Conservation (phyloP, 2,113 vertebrate species). For the Hiodon alosoides region DNA sequence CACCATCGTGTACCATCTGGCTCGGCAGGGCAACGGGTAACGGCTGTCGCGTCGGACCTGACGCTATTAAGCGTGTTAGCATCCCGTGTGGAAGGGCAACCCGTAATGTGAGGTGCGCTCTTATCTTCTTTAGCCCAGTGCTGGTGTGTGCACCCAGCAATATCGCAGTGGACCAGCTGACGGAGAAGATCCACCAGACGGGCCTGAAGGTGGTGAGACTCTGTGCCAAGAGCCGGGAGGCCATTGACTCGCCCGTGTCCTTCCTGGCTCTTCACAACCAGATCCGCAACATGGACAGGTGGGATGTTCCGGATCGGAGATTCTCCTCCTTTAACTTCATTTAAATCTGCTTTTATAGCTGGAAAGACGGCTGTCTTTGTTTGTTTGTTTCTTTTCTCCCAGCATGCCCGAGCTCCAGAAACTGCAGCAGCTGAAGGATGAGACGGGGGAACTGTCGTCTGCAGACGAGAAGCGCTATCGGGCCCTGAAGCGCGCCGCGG, state of each 20-base stretch:
- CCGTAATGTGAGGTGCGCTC: neutral
- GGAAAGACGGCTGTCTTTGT: no score
- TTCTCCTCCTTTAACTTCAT: neutral
- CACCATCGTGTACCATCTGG: slow-evolving; percentile 96
- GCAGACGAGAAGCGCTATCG: slow-evolving; percentile 95
- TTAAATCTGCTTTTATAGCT: no score
- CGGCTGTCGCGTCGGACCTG: no score
- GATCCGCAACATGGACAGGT: slow-evolving; percentile 99
- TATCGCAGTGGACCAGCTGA: slow-evolving; percentile 95
- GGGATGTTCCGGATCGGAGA: slow-evolving; percentile 9
- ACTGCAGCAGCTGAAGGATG: slow-evolving; percentile 94
- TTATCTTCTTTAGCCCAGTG: slow-evolving; percentile 69
- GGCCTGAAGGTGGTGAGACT: slow-evolving; percentile 94
- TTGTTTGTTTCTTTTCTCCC: neutral
- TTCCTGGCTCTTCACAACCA: slow-evolving; percentile 96
- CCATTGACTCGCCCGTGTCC: slow-evolving; percentile 94
- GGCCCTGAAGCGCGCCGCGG: slow-evolving; percentile 88
- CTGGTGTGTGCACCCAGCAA: slow-evolving; percentile 96
- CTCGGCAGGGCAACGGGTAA: slow-evolving; percentile 94
- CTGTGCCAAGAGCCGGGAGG: slow-evolving; percentile 93
- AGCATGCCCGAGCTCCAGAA: slow-evolving; percentile 98
- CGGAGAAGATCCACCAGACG: slow-evolving; percentile 96
- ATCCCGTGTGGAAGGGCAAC: neutral
- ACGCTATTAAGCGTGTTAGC: neutral
- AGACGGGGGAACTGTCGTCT: slow-evolving; percentile 92